A percentile compares a stretch with the other conserved stretches of the same genome.
Evolutionary conservation across 2,888 invertebrate species (phyloP).

Genomic region (Chloroclysta siterata): DNA sequence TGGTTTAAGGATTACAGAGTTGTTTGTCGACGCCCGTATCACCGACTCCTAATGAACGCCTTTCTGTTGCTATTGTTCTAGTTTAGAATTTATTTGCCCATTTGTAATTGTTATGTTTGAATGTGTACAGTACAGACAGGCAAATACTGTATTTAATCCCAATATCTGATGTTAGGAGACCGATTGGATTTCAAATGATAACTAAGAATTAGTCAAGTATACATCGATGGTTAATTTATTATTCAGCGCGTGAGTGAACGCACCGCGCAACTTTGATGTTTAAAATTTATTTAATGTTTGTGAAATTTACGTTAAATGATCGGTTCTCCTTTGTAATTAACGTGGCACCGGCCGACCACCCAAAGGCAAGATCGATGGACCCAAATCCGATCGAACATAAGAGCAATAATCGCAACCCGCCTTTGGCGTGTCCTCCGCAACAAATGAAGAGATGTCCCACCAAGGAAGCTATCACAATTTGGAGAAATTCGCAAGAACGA

Average conservation of each 20-base stretch:
- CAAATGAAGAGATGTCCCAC: conserved; percentile 71
- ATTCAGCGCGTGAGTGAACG: conserved; percentile 75
- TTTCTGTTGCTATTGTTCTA: conserved; percentile 77
- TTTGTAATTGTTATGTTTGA: conserved; percentile 44
- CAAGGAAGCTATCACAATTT: conserved; percentile 53
- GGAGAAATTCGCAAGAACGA: conserved; percentile 62
- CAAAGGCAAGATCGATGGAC: conserved; percentile 72
- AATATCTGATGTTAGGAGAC: not conserved
- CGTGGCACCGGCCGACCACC: conserved; percentile 74
- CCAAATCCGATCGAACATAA: conserved; percentile 67
- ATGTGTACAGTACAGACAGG: conserved; percentile 24
- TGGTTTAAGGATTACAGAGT: conserved; percentile 80
- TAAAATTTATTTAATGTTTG: conserved; percentile 79
- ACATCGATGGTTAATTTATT: conserved; percentile 70
- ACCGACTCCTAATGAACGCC: conserved; percentile 70
- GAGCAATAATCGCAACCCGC: conserved; percentile 70
- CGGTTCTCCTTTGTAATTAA: conserved; percentile 79
- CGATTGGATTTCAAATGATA: conserved; percentile 20
- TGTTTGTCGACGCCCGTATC: conserved; percentile 60
- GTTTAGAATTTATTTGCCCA: conserved; percentile 54
- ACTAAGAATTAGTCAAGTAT: conserved; percentile 39
- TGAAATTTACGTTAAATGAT: conserved; percentile 79
- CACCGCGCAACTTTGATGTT: conserved; percentile 71
- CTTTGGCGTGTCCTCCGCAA: conserved; percentile 62
- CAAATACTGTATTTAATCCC: conserved; percentile 13